These are phyloP conservation scores for Meteorus cinctellus DNA, from an alignment of 2,888 invertebrate genomes.

Conservation along the genomic window DNA sequence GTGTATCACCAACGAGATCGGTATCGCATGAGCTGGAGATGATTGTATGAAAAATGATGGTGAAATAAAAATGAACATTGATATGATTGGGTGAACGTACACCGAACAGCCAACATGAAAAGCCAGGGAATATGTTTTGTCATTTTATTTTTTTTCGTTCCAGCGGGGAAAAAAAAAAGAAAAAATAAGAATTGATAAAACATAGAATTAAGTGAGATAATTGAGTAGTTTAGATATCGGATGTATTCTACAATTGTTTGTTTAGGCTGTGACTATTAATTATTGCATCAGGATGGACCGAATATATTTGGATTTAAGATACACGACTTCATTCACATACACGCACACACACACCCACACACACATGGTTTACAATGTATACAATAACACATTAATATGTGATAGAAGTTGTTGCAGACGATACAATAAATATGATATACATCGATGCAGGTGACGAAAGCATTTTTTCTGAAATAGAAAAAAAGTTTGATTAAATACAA, in stretches of 20 bases:
- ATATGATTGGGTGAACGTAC: not conserved
- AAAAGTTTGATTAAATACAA: not conserved
- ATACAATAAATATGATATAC: constrained; percentile 29
- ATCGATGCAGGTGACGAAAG: constrained; percentile 37
- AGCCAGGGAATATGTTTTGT: not conserved
- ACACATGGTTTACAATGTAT: not conserved
- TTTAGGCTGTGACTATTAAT: constrained; percentile 15
- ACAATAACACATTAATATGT: not conserved
- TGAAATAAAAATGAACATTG: not conserved
- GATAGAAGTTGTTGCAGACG: not conserved
- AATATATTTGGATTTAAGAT: not conserved
- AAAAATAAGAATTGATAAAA: not conserved
- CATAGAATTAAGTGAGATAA: not conserved
- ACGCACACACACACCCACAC: not conserved
- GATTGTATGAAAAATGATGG: not conserved
- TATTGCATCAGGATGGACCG: constrained; percentile 7
- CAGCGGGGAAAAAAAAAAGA: not conserved
- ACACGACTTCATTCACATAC: not conserved
- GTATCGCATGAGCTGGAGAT: constrained; percentile 12
- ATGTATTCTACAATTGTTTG: not conserved
- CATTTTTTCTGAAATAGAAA: not conserved
- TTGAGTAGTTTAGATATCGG: not conserved
- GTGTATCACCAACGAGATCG: constrained; percentile 6
- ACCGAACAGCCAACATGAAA: constrained; percentile 2
- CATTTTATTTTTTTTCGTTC: not conserved